Percentiles rank a stretch among this genome's conserved stretches.
Evolutionary conservation across 2,797 vertebrate species (phyloP).

Genomic region (Galaxias olidus): DNA sequence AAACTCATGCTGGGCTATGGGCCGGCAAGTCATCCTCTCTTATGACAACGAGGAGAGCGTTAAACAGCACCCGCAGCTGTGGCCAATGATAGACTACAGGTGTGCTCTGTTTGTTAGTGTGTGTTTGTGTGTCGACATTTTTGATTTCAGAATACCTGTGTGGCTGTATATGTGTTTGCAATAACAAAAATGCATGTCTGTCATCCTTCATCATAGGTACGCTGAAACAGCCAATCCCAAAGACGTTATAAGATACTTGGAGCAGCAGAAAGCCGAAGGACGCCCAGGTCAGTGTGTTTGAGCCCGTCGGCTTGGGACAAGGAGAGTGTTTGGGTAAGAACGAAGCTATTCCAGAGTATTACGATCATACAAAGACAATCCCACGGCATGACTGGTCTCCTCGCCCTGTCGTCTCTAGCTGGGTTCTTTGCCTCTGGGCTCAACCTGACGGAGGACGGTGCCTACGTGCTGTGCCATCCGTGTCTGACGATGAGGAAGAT

Average conservation of each 20-base stretch:
- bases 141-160: not conserved
- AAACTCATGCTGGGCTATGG: slow-evolving; percentile 76
- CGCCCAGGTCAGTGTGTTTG: slow-evolving; percentile 74
- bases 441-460: slow-evolving; percentile 72
- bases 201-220: slow-evolving; percentile 78
- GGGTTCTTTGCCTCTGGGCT: slow-evolving; percentile 72
- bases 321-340: not conserved
- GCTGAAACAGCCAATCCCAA: slow-evolving; percentile 75
- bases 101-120: slow-evolving; percentile 24
- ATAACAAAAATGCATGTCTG: not conserved
- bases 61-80: slow-evolving; percentile 72
- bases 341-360: not conserved
- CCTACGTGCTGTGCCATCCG: slow-evolving; percentile 67
- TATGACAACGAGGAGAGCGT: slow-evolving; percentile 72
- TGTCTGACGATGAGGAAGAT: slow-evolving; percentile 63
- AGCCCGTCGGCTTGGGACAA: not conserved
- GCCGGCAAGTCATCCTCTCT: slow-evolving; percentile 83
- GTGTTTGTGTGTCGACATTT: not conserved
- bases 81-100: slow-evolving; percentile 75
- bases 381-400: not conserved
- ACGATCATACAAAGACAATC: no score
- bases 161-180: not conserved
- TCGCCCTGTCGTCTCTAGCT: slow-evolving; percentile 41
- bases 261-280: slow-evolving; percentile 73
- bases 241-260: slow-evolving; percentile 79